Percentiles rank a stretch among this genome's conserved stretches.
phyloP scores from a whole-genome alignment of 2,113 vertebrate species.

The Dicentrarchus labrax region DNA sequence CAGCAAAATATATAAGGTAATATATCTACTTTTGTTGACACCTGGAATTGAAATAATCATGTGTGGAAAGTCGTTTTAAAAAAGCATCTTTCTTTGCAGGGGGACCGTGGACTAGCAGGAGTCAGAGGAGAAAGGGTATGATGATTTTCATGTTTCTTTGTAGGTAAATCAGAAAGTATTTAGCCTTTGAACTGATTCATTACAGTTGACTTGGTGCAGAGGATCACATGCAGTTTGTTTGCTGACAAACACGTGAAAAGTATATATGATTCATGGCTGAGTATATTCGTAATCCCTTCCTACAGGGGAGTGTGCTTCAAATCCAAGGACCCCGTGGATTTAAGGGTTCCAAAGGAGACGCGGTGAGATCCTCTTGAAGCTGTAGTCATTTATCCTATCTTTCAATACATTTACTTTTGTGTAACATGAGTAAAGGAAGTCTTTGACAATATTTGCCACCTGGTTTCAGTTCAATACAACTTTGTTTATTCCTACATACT shows the following conservation, averaged over 20 bases:
- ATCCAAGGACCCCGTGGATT: constrained; percentile 88
- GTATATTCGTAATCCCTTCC: constrained; percentile 8
- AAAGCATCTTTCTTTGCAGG: constrained; percentile 79
- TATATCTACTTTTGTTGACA: constrained; percentile 1
- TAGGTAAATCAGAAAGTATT: background rate
- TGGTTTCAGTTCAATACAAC: background rate
- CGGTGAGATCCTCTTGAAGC: constrained; percentile 75
- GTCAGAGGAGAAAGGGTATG: constrained; percentile 90
- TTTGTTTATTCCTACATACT: background rate
- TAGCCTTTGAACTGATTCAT: background rate
- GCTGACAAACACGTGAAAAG: background rate
- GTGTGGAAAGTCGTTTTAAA: background rate
- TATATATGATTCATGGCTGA: background rate
- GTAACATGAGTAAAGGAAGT: background rate
- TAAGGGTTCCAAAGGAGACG: constrained; percentile 90
- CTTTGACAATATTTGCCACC: background rate
- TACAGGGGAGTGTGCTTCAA: constrained; percentile 86
- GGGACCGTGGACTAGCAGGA: constrained; percentile 86
- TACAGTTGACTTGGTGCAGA: background rate
- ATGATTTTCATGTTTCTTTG: background rate
- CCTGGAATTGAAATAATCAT: background rate
- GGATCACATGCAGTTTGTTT: background rate
- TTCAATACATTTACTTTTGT: background rate
- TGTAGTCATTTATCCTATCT: background rate
- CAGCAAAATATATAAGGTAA: background rate